Conservation (phyloP, 2,888 invertebrate genomes). For the Drosophila vallismaia region DNA sequence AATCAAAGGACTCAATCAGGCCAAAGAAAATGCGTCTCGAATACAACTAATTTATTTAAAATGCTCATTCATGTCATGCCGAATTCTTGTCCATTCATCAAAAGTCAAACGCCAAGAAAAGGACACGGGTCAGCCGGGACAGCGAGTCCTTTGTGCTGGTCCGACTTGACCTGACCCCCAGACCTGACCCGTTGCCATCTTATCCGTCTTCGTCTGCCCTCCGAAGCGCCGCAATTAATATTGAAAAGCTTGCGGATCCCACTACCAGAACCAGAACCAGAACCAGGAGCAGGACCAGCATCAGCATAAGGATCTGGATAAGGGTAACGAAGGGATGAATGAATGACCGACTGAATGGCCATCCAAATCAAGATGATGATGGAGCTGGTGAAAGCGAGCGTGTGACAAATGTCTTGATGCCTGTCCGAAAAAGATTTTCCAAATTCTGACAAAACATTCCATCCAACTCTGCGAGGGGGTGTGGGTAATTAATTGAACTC, state of each 20-base stretch:
- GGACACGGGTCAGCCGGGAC: conserved; percentile 68
- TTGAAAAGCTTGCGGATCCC: conserved; percentile 59
- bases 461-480: conserved; percentile 5
- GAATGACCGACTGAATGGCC: conserved; percentile 41
- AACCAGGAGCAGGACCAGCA: conserved; percentile 23
- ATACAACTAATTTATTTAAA: conserved; percentile 78
- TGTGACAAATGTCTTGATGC: conserved; percentile 67
- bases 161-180: conserved; percentile 46
- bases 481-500: conserved; percentile 67
- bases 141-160: conserved; percentile 63
- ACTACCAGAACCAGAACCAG: not conserved
- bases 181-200: conserved; percentile 33
- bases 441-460: conserved; percentile 51
- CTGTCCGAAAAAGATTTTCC: conserved; percentile 61
- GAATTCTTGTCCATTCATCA: conserved; percentile 76
- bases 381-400: conserved; percentile 74
- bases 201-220: conserved; percentile 22
- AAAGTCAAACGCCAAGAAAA: conserved; percentile 61
- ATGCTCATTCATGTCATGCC: conserved; percentile 76
- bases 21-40: conserved; percentile 57
- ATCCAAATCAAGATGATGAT: conserved; percentile 55
- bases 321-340: conserved; percentile 37
- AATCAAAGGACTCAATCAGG: conserved; percentile 66
- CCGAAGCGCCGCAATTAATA: conserved; percentile 71
- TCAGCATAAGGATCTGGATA: conserved; percentile 34